These are phyloP conservation scores for Dexiosoma caninum DNA, from an alignment of 2,888 invertebrate species.

Conservation along the genomic window DNA sequence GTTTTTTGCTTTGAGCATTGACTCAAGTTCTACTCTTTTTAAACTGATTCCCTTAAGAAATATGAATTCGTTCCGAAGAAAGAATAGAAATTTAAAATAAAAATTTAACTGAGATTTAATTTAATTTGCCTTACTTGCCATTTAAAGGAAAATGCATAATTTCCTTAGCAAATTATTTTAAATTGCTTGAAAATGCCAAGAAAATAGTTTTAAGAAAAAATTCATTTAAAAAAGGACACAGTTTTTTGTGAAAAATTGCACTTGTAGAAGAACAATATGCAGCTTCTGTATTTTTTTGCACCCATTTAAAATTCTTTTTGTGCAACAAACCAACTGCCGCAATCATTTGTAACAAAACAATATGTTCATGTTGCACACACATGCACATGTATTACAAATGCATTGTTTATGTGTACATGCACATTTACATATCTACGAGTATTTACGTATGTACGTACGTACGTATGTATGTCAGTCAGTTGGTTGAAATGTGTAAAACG, in stretches of 20 bases:
- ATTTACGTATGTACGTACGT: not conserved
- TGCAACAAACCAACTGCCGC: conserved; percentile 58
- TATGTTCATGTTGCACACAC: conserved; percentile 38
- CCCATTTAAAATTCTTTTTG: conserved; percentile 27
- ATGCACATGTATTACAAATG: not conserved
- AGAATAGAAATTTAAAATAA: not conserved
- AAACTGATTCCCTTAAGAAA: too few relatives aligned
- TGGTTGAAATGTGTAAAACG: conserved; percentile 14
- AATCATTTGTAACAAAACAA: conserved; percentile 59
- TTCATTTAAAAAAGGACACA: conserved; percentile 47
- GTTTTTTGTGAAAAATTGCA: conserved; percentile 47
- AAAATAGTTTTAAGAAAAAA: not conserved
- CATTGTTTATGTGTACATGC: too few relatives aligned
- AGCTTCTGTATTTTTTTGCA: not conserved
- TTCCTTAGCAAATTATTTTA: conserved; percentile 36
- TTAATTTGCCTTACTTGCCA: not conserved
- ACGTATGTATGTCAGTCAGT: not conserved
- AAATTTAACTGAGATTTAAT: not conserved
- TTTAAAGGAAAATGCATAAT: not conserved
- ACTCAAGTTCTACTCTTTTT: too few relatives aligned
- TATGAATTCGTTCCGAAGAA: too few relatives aligned
- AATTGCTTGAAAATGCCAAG: conserved; percentile 7
- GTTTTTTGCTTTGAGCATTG: too few relatives aligned
- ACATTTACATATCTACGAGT: not conserved
- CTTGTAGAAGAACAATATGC: conserved; percentile 23